These are phyloP conservation scores for Xanthia togata DNA, from an alignment of 2,888 invertebrate species.

Conservation along the genomic window DNA sequence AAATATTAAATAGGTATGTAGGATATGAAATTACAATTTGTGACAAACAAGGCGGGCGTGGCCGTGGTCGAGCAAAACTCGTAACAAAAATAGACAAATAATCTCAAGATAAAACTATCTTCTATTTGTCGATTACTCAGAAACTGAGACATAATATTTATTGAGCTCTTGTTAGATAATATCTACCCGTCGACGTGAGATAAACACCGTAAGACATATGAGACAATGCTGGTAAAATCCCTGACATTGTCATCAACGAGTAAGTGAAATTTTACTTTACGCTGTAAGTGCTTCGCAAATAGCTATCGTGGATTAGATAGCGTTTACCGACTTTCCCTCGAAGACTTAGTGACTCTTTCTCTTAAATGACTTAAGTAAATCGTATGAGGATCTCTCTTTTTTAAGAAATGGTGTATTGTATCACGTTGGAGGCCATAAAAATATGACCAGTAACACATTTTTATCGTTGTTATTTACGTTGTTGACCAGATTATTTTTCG, in stretches of 20 bases:
- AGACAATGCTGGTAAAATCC: slow-evolving; percentile 51
- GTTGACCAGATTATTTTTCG: too few species aligned
- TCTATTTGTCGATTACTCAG: slow-evolving; percentile 28
- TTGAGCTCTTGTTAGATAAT: slow-evolving; percentile 48
- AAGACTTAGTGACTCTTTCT: slow-evolving; percentile 37
- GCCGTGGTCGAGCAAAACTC: background rate
- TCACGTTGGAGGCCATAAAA: background rate
- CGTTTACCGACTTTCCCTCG: slow-evolving; percentile 58
- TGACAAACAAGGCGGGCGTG: background rate
- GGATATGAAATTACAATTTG: background rate
- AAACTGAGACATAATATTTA: slow-evolving; percentile 36
- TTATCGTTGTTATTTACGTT: too few species aligned
- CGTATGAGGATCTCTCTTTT: slow-evolving; percentile 12
- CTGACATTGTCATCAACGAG: slow-evolving; percentile 50
- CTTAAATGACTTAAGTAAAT: slow-evolving; percentile 49
- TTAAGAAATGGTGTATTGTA: background rate
- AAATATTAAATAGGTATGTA: too few species aligned
- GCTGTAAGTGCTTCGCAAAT: slow-evolving; percentile 50
- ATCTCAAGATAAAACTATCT: slow-evolving; percentile 1
- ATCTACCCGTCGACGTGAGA: slow-evolving; percentile 30
- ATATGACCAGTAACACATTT: background rate
- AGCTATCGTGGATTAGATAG: slow-evolving; percentile 41
- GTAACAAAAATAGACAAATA: slow-evolving; percentile 1
- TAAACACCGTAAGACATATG: slow-evolving; percentile 23
- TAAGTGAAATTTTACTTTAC: slow-evolving; percentile 55